Evolutionary conservation across 2,888 invertebrate genomes (phyloP), one percentile per base, ranked within the genome.

Genomic region (Hyposoter didymator): DNA sequence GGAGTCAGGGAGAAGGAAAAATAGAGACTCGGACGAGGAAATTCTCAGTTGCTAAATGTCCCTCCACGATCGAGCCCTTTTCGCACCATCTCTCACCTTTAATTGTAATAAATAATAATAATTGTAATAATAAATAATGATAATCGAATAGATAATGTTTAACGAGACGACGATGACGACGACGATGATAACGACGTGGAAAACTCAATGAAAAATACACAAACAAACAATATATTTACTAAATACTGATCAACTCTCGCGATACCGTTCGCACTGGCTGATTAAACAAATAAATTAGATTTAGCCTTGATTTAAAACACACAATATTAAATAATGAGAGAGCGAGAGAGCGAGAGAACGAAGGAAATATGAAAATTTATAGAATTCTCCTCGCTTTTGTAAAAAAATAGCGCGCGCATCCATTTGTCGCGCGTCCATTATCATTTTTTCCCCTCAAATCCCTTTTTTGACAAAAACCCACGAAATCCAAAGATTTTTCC

Each of bases 1-100:
- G 47, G 73, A 59, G 64, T 39, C 4, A 69, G 67, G 62, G 7
- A 62, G 12, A 62, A 10, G 12, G 7, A 45, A 55, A 55, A 28
- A 85, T 49, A 35, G 84, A 82, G 74, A 85, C 74, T 64, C 59
- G 87, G 84, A 87, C 88, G 87, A 87, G 76, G 5, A 81, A 87
- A 88, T 69, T 85, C 84, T 86, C 86, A 88, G 86, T 86, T 87
- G 88, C 88, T 88, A 89, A 90, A 87, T 90, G 91, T 89, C 87
- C 90, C 88, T 89, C 90, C 90, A 89, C 90, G 89, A 87, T 14
- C 59, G 88, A 90, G 89, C 90, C 90, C 89, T 91, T 91, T 90
- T 91, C n/a, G n/a, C 91, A 90, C 89, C 85, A 90, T 91, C 89
- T 90, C 90, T 90, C 89, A 88, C 90, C 88, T 89, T 59, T 91